phyloP scores from a whole-genome alignment of 2,888 invertebrate genomes.

The Mamestra brassicae region DNA sequence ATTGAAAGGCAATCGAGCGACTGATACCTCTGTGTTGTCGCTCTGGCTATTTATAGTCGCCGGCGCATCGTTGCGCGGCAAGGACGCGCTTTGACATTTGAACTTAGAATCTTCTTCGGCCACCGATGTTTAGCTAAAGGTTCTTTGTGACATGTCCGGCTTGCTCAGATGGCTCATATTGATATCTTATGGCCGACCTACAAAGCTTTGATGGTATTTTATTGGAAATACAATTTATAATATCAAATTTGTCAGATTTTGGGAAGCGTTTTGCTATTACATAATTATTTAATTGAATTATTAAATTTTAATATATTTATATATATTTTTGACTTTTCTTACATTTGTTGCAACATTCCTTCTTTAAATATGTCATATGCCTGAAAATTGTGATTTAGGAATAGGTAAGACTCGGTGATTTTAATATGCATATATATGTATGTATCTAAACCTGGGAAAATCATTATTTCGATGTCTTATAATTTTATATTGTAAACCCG shows the following conservation, averaged over 20 bases:
- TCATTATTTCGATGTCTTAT: too few relatives aligned
- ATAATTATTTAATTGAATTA: background rate
- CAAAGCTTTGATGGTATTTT: constrained; percentile 20
- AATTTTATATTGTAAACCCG: background rate
- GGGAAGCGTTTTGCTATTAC: background rate
- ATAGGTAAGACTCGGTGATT: too few relatives aligned
- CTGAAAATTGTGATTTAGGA: too few relatives aligned
- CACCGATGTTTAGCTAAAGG: constrained; percentile 71
- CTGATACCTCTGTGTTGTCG: constrained; percentile 80
- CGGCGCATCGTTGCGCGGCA: constrained; percentile 73
- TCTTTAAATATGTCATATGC: too few relatives aligned
- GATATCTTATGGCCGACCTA: constrained; percentile 51
- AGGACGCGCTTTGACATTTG: constrained; percentile 89
- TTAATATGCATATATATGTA: too few relatives aligned
- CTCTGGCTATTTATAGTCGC: constrained; percentile 80
- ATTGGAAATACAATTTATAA: background rate
- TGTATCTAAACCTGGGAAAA: too few relatives aligned
- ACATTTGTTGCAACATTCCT: too few relatives aligned
- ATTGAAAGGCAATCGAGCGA: constrained; percentile 80
- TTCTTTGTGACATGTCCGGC: constrained; percentile 78
- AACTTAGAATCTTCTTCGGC: constrained; percentile 83
- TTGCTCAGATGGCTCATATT: constrained; percentile 49
- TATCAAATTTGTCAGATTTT: background rate
- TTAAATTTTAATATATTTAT: too few relatives aligned
- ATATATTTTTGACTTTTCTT: too few relatives aligned